Conservation (phyloP, 2,888 invertebrate species). For the Dynastes tityus region DNA sequence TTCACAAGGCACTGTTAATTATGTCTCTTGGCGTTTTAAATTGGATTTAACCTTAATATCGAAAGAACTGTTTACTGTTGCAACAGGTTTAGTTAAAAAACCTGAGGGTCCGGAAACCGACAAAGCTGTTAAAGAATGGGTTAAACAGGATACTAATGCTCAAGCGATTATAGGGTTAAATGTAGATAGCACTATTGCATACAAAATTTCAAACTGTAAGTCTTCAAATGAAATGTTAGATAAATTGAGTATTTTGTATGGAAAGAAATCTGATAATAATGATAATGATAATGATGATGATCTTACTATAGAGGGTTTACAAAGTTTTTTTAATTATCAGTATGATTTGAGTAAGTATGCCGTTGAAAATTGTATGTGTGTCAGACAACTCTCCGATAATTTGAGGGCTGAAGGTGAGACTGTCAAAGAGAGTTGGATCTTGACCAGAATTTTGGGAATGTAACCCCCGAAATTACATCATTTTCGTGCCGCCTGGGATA, state of each 20-base stretch:
- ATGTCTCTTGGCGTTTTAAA: too few species aligned
- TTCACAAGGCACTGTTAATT: too few species aligned
- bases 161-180: slow-evolving; percentile 60
- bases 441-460: slow-evolving; percentile 48
- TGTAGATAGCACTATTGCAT: slow-evolving; percentile 57
- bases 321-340: slow-evolving; percentile 57
- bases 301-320: slow-evolving; percentile 54
- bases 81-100: too few species aligned
- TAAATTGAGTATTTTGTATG: slow-evolving; percentile 53
- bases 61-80: too few species aligned
- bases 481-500: slow-evolving; percentile 46
- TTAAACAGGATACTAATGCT: slow-evolving; percentile 58
- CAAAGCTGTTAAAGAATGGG: slow-evolving; percentile 51
- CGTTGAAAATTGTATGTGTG: slow-evolving; percentile 51
- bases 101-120: too few species aligned
- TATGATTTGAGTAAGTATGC: slow-evolving; percentile 53
- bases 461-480: slow-evolving; percentile 47
- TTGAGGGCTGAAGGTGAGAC: slow-evolving; percentile 44
- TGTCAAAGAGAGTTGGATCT: slow-evolving; percentile 51
- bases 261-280: slow-evolving; percentile 55
- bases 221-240: slow-evolving; percentile 55
- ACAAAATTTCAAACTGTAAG: slow-evolving; percentile 58
- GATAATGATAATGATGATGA: background rate
- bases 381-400: slow-evolving; percentile 40
- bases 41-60: too few species aligned